Conservation (phyloP, 2,113 vertebrate genomes). For the Rhea pennata region DNA sequence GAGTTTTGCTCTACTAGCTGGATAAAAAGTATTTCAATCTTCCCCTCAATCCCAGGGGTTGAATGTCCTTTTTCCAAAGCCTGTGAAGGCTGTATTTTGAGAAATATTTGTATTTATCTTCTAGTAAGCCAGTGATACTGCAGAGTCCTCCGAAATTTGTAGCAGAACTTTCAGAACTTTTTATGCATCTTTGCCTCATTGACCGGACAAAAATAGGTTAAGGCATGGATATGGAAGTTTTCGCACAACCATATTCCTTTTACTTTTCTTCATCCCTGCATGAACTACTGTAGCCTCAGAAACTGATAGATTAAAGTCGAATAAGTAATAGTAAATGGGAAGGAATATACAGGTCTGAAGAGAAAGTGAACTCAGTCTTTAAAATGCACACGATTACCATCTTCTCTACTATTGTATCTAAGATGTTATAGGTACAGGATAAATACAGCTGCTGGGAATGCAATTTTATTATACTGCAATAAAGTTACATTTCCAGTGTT, state of each 20-base stretch:
- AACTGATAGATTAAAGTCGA: neutral
- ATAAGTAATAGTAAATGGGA: neutral
- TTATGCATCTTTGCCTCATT: neutral
- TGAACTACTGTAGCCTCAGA: neutral
- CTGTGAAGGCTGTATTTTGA: neutral
- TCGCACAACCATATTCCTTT: neutral
- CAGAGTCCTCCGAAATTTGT: neutral
- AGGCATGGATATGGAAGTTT: rapidly evolving
- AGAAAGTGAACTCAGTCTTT: neutral
- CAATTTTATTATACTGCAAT: neutral
- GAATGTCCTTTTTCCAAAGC: neutral
- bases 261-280: neutral
- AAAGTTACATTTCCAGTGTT: neutral
- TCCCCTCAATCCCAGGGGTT: no score
- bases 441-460: neutral
- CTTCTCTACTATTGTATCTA: neutral
- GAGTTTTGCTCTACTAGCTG: neutral
- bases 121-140: neutral
- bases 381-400: rapidly evolving
- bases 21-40: neutral
- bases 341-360: neutral
- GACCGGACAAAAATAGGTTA: neutral
- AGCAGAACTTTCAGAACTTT: neutral
- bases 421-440: neutral
- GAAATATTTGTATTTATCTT: neutral